phyloP scores from a whole-genome alignment of 2,888 invertebrate genomes.

The Yponomeuta cagnagella region DNA sequence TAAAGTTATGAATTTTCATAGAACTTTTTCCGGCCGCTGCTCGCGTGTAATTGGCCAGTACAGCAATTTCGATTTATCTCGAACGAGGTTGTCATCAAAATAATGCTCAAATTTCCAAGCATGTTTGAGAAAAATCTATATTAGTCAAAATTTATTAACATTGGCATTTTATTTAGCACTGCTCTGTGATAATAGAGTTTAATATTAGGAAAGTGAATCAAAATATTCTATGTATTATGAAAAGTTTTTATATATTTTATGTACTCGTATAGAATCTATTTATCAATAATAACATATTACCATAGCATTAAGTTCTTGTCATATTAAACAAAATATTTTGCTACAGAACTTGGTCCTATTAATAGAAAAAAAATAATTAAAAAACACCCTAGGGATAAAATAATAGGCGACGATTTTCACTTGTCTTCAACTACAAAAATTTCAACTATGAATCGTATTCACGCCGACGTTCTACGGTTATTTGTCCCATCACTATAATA shows the following conservation, averaged over 20 bases:
- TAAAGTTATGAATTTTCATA: no score
- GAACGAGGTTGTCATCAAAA: no score
- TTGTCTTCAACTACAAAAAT: no score
- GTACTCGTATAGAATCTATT: not conserved
- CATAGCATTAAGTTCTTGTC: not conserved
- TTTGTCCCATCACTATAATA: no score
- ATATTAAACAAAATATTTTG: not conserved
- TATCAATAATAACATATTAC: not conserved
- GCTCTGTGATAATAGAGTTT: not conserved
- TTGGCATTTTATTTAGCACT: not conserved
- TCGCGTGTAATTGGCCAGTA: no score
- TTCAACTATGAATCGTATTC: no score
- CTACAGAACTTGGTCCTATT: not conserved
- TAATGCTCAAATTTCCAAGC: no score
- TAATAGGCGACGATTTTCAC: no score
- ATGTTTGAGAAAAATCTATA: not conserved
- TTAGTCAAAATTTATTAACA: not conserved
- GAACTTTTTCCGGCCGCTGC: no score
- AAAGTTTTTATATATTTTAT: not conserved
- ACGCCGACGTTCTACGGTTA: no score
- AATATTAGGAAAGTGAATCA: not conserved
- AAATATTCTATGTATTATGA: not conserved
- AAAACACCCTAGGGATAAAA: no score
- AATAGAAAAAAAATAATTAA: not conserved
- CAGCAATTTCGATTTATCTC: no score